Conservation (phyloP, 2,888 invertebrate genomes). For the Drosophila atripex region DNA sequence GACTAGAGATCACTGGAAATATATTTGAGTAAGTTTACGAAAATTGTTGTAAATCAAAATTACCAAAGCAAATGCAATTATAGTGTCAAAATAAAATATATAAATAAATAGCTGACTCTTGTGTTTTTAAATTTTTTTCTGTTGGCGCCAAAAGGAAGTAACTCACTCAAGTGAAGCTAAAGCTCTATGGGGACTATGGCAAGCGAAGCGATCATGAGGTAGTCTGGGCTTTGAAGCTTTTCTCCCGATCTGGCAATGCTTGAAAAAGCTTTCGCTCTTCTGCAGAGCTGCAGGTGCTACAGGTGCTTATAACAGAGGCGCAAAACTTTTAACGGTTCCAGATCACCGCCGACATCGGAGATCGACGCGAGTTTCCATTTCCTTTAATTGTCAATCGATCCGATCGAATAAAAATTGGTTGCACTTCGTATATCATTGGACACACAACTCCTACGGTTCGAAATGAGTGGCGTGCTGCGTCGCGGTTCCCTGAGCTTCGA, state of each 20-base stretch:
- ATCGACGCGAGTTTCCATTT: conserved; percentile 48
- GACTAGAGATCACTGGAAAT: conserved; percentile 44
- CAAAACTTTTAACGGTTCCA: conserved; percentile 75
- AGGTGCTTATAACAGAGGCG: conserved; percentile 70
- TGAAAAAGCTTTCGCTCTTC: conserved; percentile 43
- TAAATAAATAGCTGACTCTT: conserved; percentile 40
- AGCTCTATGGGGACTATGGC: conserved; percentile 47
- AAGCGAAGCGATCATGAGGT: conserved; percentile 46
- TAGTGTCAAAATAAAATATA: conserved; percentile 69
- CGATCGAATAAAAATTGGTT: conserved; percentile 43
- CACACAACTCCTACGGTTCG: not conserved
- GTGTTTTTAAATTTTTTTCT: conserved; percentile 2
- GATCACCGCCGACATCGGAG: conserved; percentile 70
- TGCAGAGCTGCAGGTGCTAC: conserved; percentile 18
- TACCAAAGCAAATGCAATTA: conserved; percentile 69
- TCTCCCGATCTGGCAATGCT: conserved; percentile 54
- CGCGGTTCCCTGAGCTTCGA: conserved; percentile 81
- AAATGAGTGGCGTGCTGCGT: conserved; percentile 82
- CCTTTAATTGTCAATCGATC: conserved; percentile 37
- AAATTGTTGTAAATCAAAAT: conserved; percentile 72
- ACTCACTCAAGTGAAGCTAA: not conserved
- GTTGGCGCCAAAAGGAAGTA: conserved; percentile 6
- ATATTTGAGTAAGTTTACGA: conserved; percentile 45
- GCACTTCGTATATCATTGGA: conserved; percentile 22
- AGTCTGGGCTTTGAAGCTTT: conserved; percentile 32